Percentiles rank a stretch among this genome's conserved stretches.
Evolutionary conservation across 1,140 invertebrate species (phyloP).

Genomic region (Euwallacea fornicatus): DNA sequence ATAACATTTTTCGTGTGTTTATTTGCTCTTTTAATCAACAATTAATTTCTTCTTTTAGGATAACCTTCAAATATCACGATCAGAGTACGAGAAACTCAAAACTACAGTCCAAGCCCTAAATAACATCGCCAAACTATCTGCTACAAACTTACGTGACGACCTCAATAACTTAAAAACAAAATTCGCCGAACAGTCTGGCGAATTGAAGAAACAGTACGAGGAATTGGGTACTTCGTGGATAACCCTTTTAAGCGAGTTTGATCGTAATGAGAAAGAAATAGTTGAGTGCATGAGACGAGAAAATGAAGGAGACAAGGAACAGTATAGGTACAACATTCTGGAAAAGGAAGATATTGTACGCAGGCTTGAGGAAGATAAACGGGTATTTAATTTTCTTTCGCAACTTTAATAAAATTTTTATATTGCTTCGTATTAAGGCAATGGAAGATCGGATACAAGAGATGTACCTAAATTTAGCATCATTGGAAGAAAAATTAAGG

Average conservation of each 20-base stretch:
- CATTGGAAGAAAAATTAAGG: constrained; percentile 51
- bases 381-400: constrained; percentile 5
- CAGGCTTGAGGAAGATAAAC: constrained; percentile 26
- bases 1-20: no score
- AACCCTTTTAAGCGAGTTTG: constrained; percentile 57
- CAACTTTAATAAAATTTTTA: background rate
- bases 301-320: constrained; percentile 60
- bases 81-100: constrained; percentile 59
- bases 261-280: constrained; percentile 60
- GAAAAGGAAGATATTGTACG: constrained; percentile 24
- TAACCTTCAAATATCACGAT: constrained; percentile 60
- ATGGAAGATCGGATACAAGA: constrained; percentile 28
- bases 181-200: constrained; percentile 56
- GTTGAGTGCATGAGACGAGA: constrained; percentile 64
- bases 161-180: constrained; percentile 60
- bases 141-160: constrained; percentile 63
- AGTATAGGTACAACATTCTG: constrained; percentile 19
- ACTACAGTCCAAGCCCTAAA: constrained; percentile 56
- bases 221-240: constrained; percentile 60
- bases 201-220: constrained; percentile 58
- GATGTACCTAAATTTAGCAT: constrained; percentile 3
- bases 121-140: constrained; percentile 58
- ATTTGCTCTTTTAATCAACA: no score
- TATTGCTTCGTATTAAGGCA: background rate
- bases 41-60: constrained; percentile 55